Evolutionary conservation across 2,797 vertebrate species (phyloP).

Genomic region (Botia almorhae): DNA sequence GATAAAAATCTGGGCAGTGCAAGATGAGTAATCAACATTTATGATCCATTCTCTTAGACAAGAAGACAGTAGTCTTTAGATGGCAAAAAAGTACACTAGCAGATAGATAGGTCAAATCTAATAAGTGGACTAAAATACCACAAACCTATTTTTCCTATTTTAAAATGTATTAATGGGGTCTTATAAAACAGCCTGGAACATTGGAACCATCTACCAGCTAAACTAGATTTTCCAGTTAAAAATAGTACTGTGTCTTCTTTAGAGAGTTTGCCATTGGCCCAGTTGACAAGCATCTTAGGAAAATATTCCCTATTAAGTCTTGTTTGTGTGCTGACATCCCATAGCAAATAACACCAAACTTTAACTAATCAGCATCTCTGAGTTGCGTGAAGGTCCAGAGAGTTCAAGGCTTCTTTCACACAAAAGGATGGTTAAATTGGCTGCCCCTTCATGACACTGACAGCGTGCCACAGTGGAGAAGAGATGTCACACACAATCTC

Average conservation of each 20-base stretch:
- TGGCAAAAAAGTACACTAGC: too few relatives aligned
- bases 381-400: constrained; percentile 12
- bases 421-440: constrained; percentile 26
- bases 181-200: too few relatives aligned
- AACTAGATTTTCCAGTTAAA: too few relatives aligned
- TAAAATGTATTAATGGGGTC: too few relatives aligned
- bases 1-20: too few relatives aligned
- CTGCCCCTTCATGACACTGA: background rate
- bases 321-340: background rate
- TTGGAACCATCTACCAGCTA: too few relatives aligned
- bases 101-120: too few relatives aligned
- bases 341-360: background rate
- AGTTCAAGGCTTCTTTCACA: constrained; percentile 31
- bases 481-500: constrained; percentile 15
- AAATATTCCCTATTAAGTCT: background rate
- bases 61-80: too few relatives aligned
- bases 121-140: too few relatives aligned
- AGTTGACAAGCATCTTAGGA: background rate
- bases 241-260: background rate
- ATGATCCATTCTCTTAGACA: too few relatives aligned
- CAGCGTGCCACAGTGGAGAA: background rate
- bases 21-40: too few relatives aligned
- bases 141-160: too few relatives aligned
- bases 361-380: constrained; percentile 22
- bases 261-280: background rate